Evolutionary conservation across 2,113 vertebrate genomes (phyloP).

Genomic region (Phyllopteryx taeniolatus): DNA sequence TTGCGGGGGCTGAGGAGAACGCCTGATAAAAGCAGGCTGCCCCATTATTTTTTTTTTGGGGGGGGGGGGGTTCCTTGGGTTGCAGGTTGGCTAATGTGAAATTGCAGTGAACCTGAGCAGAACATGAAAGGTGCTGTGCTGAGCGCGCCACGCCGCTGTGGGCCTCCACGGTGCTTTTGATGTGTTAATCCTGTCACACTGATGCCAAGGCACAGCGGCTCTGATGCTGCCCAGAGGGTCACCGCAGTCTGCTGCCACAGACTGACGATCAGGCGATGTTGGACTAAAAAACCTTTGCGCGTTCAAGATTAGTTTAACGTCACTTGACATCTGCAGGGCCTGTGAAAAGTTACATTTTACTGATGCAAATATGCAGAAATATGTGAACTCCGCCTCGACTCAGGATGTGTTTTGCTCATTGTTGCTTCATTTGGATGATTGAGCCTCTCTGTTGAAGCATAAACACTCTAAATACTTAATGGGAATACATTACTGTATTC

Average conservation of each 20-base stretch:
- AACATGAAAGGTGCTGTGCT: slow-evolving; percentile 75
- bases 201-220: slow-evolving; percentile 66
- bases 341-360: slow-evolving; percentile 14
- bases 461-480: background rate
- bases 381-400: background rate
- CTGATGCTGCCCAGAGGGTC: slow-evolving; percentile 67
- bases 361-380: slow-evolving; percentile 27
- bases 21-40: slow-evolving; percentile 62
- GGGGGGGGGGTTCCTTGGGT: slow-evolving; percentile 43
- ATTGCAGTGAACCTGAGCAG: slow-evolving; percentile 73
- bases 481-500: background rate
- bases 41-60: slow-evolving; percentile 56
- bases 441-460: background rate
- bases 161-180: slow-evolving; percentile 69
- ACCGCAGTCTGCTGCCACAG: slow-evolving; percentile 50
- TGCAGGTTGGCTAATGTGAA: slow-evolving; percentile 68
- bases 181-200: slow-evolving; percentile 76
- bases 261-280: slow-evolving; percentile 58
- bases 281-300: slow-evolving; percentile 51
- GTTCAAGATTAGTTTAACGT: slow-evolving; percentile 56
- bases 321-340: slow-evolving; percentile 20
- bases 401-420: background rate
- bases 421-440: slow-evolving; percentile 5
- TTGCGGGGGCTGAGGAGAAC: slow-evolving; percentile 54
- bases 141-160: slow-evolving; percentile 64